Evolutionary conservation across 2,797 vertebrate genomes (phyloP), one percentile per base, ranked within the genome.

Genomic region (Poeciliopsis infans): DNA sequence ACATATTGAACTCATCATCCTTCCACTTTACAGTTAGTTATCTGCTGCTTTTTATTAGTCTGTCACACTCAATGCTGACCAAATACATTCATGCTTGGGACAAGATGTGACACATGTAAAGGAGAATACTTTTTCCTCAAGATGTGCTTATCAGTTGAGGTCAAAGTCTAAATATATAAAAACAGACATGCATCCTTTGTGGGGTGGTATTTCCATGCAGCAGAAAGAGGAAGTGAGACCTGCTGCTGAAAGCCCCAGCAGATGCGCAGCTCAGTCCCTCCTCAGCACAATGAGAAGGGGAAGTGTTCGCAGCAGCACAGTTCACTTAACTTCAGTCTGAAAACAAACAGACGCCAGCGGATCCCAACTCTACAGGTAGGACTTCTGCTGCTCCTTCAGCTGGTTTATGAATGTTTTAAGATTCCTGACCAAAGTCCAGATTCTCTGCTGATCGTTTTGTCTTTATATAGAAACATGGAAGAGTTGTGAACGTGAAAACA

Each of bases 161-260:
- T 33, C 46, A n/a, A 59, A 20, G 23, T 4, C 43, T 74, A 72
- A 83, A 80, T 79, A 80, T 75, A 69, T 64, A 77, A 12, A 2
- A 49, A 11, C 46, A 81, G 51, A 80, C 78, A 3, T 33, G 45
- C 12, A 0, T 1, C 25, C 18, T 70, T 16, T 55, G 36, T 61
- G 85, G 80, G 83, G 28, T 47, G 6, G 25, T 72, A 84, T 86
- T 92, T 89, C 86, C 83, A 66, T 79, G 57, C 25, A 69, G 74
- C 77, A 79, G 76, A 82, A 93, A 89, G 86, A 91, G 92, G 93
- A 94, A 93, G 88, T 89, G 87, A 89, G 77, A 84, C 3, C 7
- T 1, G 74, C 12, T 39, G 79, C 72, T 64, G 46, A 91, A 87
- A 78, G 46, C 84, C 83, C 76, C 84, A 28, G 10, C 3, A 78